A percentile compares a stretch with the other conserved stretches of the same genome.
phyloP scores from a whole-genome alignment of 2,113 vertebrate genomes.

The Chloropsis cyanopogon region DNA sequence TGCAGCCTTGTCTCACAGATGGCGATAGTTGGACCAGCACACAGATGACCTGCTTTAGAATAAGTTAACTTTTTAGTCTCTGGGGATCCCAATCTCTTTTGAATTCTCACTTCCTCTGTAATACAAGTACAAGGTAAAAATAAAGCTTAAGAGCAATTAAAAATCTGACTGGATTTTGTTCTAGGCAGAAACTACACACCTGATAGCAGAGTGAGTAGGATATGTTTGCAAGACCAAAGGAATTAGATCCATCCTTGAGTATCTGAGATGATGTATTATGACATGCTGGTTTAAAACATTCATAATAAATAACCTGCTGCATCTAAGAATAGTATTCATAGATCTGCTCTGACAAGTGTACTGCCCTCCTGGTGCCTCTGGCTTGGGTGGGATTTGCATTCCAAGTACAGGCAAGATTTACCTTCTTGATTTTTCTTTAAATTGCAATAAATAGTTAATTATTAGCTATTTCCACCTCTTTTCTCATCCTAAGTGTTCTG shows the following conservation, averaged over 20 bases:
- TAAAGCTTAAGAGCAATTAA: neutral
- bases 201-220: neutral
- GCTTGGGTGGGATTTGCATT: neutral
- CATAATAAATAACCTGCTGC: conserved; percentile 30
- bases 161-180: neutral
- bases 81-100: neutral
- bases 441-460: neutral
- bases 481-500: neutral
- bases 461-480: neutral
- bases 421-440: neutral
- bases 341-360: conserved; percentile 19
- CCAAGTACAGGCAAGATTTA: neutral
- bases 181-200: neutral
- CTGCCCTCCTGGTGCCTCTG: neutral
- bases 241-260: neutral
- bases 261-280: conserved; percentile 12
- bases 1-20: neutral
- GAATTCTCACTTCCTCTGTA: neutral
- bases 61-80: neutral
- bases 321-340: conserved; percentile 1
- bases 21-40: neutral
- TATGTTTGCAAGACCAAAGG: neutral
- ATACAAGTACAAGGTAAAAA: neutral
- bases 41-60: neutral
- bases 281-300: conserved; percentile 8